Base-by-base conservation (phyloP, 2,113 vertebrate genomes). In the Psettodes erumei region DNA sequence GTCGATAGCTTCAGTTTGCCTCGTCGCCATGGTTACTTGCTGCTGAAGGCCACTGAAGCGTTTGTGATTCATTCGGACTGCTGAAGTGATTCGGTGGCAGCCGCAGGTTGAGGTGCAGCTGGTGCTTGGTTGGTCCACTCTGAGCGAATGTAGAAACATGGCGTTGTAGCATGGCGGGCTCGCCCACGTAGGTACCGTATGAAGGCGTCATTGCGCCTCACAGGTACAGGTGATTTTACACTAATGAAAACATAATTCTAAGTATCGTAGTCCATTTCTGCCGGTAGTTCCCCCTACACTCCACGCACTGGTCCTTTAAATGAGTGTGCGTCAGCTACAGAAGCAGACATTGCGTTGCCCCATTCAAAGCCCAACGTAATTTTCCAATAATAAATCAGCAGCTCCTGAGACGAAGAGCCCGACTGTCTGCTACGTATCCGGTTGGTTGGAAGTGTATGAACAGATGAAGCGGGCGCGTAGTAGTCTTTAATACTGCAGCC, bases 321-420 rank as follows among this genome's bases (percentile, higher is more conserved):
- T n/a, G n/a, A n/a, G n/a, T n/a, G n/a, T 62, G 25, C 47, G 69
- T 61, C 59, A 65, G 72, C 75, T 45, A 5, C 56, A 55, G 54
- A 54, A 35, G 62, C 59, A 60, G 54, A 80, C 75, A 18, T 61
- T 40, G 64, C 54, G 42, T 21, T 69, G 68, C 59, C 70, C 42
- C 11, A 21, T 45, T 68, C 30, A 51, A 75, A 33, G 61, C 30
- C 47, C 16, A n/a, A 58, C 54, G 42, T 71, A 8, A 43, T 77
- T 87, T 82, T 75, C 83, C 73, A 55, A 75, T 61, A 74, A 81
- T 83, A 81, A 78, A 84, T 77, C 81, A 67, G 61, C 16, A 38
- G 32, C 21, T 64, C 25, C 54, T 66, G 12, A 51, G 76, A 74
- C n/a, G 63, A 79, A 64, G 71, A 78, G 54, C 48, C 70, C 0